These are phyloP conservation scores for Choreutis nemorana DNA, from an alignment of 2,888 invertebrate species.

Conservation along the genomic window DNA sequence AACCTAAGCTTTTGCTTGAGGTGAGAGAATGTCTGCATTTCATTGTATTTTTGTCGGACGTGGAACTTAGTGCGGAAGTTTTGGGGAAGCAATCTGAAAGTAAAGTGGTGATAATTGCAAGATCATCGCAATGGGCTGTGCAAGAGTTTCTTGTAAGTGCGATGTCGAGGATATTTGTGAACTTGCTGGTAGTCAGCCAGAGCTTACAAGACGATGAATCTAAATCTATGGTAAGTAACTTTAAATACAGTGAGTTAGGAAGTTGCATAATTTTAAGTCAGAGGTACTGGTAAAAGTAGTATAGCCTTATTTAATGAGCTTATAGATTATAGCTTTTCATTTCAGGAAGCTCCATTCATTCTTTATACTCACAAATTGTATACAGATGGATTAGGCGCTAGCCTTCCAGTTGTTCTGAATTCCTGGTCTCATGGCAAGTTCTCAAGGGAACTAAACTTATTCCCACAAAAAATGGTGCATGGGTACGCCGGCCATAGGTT, in stretches of 20 bases:
- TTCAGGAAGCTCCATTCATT: slow-evolving; percentile 74
- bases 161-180: slow-evolving; percentile 70
- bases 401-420: slow-evolving; percentile 70
- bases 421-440: slow-evolving; percentile 74
- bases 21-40: slow-evolving; percentile 68
- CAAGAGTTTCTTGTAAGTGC: slow-evolving; percentile 73
- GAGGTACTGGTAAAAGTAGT: neutral
- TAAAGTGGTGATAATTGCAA: slow-evolving; percentile 72
- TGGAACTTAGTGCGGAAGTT: slow-evolving; percentile 63
- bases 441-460: slow-evolving; percentile 70
- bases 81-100: slow-evolving; percentile 69
- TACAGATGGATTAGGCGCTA: slow-evolving; percentile 76
- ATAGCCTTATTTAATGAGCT: too few species aligned
- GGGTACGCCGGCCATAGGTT: slow-evolving; percentile 82
- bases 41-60: slow-evolving; percentile 73
- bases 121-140: slow-evolving; percentile 78
- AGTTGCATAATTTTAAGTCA: slow-evolving; percentile 3
- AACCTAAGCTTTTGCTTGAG: slow-evolving; percentile 44
- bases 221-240: slow-evolving; percentile 40
- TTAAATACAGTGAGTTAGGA: too few species aligned
- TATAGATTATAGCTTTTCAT: too few species aligned
- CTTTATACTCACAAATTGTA: slow-evolving; percentile 79
- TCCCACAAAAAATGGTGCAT: slow-evolving; percentile 71
- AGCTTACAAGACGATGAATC: slow-evolving; percentile 65
- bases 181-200: slow-evolving; percentile 74